These are phyloP conservation scores for Disparrhopalites patrizii DNA, from an alignment of 2,888 invertebrate species.

Conservation along the genomic window DNA sequence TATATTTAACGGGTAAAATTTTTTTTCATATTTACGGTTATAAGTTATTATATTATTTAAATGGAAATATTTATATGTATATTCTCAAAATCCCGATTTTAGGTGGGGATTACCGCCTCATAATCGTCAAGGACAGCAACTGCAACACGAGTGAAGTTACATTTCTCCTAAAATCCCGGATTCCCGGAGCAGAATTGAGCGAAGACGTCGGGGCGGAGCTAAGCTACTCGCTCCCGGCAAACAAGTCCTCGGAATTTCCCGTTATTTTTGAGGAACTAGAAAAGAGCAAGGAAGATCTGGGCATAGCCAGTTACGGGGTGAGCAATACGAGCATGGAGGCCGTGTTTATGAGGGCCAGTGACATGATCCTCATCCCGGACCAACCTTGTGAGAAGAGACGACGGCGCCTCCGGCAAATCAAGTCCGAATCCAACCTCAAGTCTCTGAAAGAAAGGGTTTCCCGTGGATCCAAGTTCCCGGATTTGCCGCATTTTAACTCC, in stretches of 20 bases:
- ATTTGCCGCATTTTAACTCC: no score
- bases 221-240: constrained; percentile 64
- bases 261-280: constrained; percentile 67
- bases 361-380: not conserved
- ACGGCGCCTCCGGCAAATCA: not conserved
- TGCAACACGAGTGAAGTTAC: constrained; percentile 57
- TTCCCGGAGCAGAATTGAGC: constrained; percentile 71
- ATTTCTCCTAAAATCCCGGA: constrained; percentile 59
- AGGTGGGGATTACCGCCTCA: constrained; percentile 71
- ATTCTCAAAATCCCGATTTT: no score
- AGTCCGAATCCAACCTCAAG: not conserved
- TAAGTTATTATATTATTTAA: no score
- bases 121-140: constrained; percentile 60
- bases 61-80: no score
- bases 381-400: not conserved
- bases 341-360: not conserved
- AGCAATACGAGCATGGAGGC: constrained; percentile 82
- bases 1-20: not conserved
- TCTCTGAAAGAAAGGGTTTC: no score
- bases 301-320: constrained; percentile 74
- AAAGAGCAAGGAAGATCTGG: constrained; percentile 57
- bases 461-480: no score
- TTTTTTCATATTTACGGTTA: no score
- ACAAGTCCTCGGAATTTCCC: constrained; percentile 62
- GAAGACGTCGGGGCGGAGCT: constrained; percentile 73